Conservation (phyloP, 2,113 vertebrate genomes). For the Rhinolophus ferrumequinum region DNA sequence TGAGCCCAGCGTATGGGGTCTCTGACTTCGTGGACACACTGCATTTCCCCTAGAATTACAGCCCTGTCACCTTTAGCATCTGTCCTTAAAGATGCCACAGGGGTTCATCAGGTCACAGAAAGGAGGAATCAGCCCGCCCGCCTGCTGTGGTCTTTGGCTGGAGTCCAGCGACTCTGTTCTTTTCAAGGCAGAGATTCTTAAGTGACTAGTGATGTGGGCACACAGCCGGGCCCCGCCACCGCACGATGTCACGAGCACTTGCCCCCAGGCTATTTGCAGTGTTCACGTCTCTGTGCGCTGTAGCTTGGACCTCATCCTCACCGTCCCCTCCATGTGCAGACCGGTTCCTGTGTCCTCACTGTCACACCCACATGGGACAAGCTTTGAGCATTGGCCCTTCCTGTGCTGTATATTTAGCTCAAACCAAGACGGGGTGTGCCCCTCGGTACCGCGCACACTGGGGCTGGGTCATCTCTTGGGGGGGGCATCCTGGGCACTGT, state of each 20-base stretch:
- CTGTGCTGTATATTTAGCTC: not conserved
- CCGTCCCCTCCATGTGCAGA: not conserved
- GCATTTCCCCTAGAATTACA: rapidly evolving
- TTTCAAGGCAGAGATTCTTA: not conserved
- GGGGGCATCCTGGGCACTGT: not conserved
- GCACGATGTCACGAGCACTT: too few species aligned
- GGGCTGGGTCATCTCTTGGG: not conserved
- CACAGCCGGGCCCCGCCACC: rapidly evolving
- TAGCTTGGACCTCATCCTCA: not conserved
- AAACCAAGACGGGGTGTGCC: not conserved
- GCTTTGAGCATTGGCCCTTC: not conserved
- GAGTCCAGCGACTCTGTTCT: not conserved
- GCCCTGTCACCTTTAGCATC: not conserved
- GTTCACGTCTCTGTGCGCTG: not conserved
- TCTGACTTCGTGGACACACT: not conserved
- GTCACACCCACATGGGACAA: rapidly evolving
- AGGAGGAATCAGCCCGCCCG: too few species aligned
- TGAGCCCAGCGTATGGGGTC: constrained; percentile 77
- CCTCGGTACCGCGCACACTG: too few species aligned
- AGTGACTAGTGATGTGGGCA: not conserved
- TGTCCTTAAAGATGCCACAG: not conserved
- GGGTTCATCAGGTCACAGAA: not conserved
- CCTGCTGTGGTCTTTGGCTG: not conserved
- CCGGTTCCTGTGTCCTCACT: too few species aligned
- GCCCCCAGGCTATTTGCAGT: not conserved